Percentiles rank a stretch among this genome's conserved stretches.
Evolutionary conservation across 2,888 invertebrate species (phyloP).

Genomic region (Luperina testacea): DNA sequence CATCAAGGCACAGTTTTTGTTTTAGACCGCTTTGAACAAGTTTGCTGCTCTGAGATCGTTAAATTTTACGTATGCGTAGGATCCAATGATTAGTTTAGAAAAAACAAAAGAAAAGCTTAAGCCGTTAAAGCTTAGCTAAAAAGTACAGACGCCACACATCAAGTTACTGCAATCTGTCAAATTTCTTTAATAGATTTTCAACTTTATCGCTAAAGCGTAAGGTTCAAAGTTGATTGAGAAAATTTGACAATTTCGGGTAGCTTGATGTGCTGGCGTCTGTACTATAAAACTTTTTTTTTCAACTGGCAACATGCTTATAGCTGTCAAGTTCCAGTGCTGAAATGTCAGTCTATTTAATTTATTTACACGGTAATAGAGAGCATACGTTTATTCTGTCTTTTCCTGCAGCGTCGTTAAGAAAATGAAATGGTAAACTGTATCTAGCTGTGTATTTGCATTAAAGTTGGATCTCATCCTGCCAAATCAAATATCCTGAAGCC

Average conservation of each 20-base stretch:
- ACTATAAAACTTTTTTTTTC: not conserved
- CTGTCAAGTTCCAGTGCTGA: not conserved
- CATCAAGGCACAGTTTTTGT: slow-evolving; percentile 58
- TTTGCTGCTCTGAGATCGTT: slow-evolving; percentile 16
- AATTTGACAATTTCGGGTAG: no score
- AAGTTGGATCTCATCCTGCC: slow-evolving; percentile 21
- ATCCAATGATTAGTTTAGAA: not conserved
- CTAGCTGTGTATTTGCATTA: slow-evolving; percentile 5
- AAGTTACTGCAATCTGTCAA: no score
- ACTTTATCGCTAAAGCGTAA: no score
- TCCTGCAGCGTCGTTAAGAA: not conserved
- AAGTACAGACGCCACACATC: no score
- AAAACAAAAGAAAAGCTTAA: not conserved
- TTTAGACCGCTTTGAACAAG: slow-evolving; percentile 24
- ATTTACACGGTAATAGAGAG: not conserved
- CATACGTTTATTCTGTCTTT: not conserved
- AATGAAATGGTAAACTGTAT: not conserved
- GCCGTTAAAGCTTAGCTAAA: not conserved
- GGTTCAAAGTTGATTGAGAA: no score
- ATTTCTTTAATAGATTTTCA: no score
- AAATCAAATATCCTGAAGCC: slow-evolving; percentile 46
- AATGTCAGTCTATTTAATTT: not conserved
- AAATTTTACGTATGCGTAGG: not conserved
- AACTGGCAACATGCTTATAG: slow-evolving; percentile 3
- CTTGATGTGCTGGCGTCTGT: no score